Evolutionary conservation across 2,888 invertebrate species (phyloP).

Genomic region (Drosophila melanosoma): DNA sequence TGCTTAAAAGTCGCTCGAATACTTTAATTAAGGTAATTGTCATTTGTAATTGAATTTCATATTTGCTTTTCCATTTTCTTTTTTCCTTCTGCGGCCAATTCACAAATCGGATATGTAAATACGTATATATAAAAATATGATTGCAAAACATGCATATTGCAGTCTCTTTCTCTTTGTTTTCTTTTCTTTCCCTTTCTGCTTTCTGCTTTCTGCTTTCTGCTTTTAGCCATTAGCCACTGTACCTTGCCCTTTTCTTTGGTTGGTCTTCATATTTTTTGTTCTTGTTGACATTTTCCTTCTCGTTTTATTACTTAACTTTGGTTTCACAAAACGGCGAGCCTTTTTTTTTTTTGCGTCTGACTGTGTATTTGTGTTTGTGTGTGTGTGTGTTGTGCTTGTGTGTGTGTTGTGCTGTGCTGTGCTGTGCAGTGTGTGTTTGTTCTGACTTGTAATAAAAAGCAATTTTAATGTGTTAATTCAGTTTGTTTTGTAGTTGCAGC

Average conservation of each 20-base stretch:
- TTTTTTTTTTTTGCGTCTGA: slow-evolving; percentile 43
- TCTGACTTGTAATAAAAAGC: slow-evolving; percentile 69
- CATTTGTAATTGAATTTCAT: background rate
- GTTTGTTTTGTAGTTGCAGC: slow-evolving; percentile 62
- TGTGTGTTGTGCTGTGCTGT: slow-evolving; percentile 17
- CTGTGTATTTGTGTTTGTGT: background rate
- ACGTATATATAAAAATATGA: background rate
- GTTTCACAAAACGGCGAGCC: slow-evolving; percentile 28
- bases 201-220: no score
- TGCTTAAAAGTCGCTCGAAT: background rate
- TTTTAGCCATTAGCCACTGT: slow-evolving; percentile 19
- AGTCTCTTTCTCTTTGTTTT: background rate
- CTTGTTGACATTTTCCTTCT: slow-evolving; percentile 30
- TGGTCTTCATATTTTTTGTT: slow-evolving; percentile 26
- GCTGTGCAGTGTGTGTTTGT: slow-evolving; percentile 14
- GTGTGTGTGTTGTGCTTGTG: slow-evolving; percentile 5
- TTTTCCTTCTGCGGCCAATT: background rate
- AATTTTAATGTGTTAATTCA: slow-evolving; percentile 80
- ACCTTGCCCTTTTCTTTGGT: slow-evolving; percentile 14
- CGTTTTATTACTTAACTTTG: slow-evolving; percentile 65
- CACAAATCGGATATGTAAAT: no score
- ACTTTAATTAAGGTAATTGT: background rate
- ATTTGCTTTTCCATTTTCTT: background rate
- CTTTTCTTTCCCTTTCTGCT: background rate
- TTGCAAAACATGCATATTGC: background rate